Evolutionary conservation across 2,888 invertebrate species (phyloP).

Genomic region (Pasiphila rectangulata): DNA sequence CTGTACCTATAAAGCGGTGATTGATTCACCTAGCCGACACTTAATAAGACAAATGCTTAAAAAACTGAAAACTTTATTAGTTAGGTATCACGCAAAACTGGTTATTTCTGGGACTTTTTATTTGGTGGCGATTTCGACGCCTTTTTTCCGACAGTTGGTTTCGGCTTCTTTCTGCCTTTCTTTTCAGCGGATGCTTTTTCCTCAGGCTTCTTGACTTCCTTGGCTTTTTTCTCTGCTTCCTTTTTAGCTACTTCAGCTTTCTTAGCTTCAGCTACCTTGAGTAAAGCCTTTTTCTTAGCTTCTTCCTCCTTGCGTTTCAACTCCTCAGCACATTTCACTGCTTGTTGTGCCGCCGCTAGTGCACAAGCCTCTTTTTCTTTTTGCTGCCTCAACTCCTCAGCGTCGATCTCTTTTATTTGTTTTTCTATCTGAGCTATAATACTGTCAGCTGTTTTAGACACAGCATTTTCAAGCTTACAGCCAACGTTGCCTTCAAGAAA

Average conservation of each 20-base stretch:
- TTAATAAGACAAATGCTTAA: too few relatives aligned
- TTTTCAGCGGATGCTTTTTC: too few relatives aligned
- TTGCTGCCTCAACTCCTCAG: too few relatives aligned
- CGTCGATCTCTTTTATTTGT: conserved; percentile 43
- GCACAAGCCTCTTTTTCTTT: conserved; percentile 45
- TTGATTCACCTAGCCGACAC: too few relatives aligned
- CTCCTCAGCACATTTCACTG: conserved; percentile 44
- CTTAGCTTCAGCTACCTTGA: conserved; percentile 22
- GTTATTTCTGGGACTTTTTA: too few relatives aligned
- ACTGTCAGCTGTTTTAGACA: conserved; percentile 35
- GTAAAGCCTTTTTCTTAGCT: conserved; percentile 36
- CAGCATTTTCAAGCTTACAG: conserved; percentile 46
- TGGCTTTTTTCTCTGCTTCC: conserved; percentile 18
- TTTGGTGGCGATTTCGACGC: conserved; percentile 8
- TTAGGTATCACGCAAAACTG: too few relatives aligned
- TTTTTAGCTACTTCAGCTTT: conserved; percentile 31
- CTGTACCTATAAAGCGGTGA: too few relatives aligned
- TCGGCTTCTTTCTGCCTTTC: conserved; percentile 27
- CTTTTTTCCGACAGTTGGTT: conserved; percentile 25
- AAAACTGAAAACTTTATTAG: too few relatives aligned
- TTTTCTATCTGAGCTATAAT: conserved; percentile 41
- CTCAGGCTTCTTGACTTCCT: conserved; percentile 20
- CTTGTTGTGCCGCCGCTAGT: conserved; percentile 46
- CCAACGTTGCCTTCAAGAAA: conserved; percentile 53
- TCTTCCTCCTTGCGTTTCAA: conserved; percentile 40